Evolutionary conservation across 2,113 vertebrate genomes (phyloP), one percentile per base, ranked within the genome.

Genomic region (Microcebus tavaratra): DNA sequence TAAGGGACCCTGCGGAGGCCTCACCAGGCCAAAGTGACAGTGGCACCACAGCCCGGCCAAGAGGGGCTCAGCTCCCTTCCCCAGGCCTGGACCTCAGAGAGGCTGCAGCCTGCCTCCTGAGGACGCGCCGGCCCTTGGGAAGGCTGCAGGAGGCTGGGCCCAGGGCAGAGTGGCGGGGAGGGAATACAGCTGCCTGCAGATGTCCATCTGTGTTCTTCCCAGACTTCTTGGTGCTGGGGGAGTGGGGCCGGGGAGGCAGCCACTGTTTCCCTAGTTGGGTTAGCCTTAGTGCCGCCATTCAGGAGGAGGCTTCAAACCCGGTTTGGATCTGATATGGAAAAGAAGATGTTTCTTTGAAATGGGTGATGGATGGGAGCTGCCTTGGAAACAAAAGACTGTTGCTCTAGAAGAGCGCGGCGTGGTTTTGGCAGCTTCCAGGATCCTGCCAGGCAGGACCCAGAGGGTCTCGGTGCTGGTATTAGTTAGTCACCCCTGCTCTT

Each of bases 181-280:
- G 39, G 42, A 68, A 29, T 23, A 42, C 17, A 3, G n/a, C 25
- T 39, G 3, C 31, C 73, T 70, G n/a, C 55, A 78, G 57, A 25
- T 25, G 23, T 61, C 10, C 21, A 14, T 63, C 14, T 0, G 1
- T 45, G 1, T 53, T 59, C 27, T 48, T 39, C n/a, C 14, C 0
- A 0, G 75, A 76, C 2, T 9, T 50, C 5, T 6, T 13, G 48
- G 34, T 0, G 0, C 36, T 27, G 5, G 48, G 17, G 15, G 20
- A 59, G 23, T 48, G 5, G 31, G 42, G 4, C 4, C 31, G 3
- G 8, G 55, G 39, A 25, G 9, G 27, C 1, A 0, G 18, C 75
- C n/a, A 4, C 45, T 21, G 15, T 8, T 50, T 39, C 31, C 85
- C 76, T 17, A 12, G 12, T 15, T 31, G 48, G 9, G 14, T 73